Evolutionary conservation across 1,140 invertebrate genomes (phyloP), one percentile per base, ranked within the genome.

Genomic region (Marisa cornuarietis): DNA sequence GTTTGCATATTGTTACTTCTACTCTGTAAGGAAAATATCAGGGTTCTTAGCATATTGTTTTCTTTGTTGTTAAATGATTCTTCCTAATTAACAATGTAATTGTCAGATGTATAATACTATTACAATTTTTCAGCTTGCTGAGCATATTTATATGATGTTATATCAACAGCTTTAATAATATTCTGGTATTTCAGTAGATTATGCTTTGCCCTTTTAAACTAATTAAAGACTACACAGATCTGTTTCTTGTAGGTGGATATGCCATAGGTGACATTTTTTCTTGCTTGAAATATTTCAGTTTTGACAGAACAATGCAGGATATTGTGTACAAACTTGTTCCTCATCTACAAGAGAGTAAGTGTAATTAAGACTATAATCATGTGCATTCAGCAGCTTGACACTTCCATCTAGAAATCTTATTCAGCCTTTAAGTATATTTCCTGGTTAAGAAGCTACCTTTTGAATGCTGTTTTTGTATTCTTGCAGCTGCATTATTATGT

Each of bases 261-360:
- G 26, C 31, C 6, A 42, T n/a, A 20, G 14, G 52, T 24, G 63
- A 54, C 51, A 49, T 75, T 54, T 66, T 4, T 62, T 75, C 24
- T 54, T 26, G 51, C 68, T 72, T 80, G 77, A 63, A 73, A 65
- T 79, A 42, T 86, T 85, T 73, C 83, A 90, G 90, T 77, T 88
- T 90, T 87, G 98, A 99, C 92, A 93, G 97, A 86, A 99, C 97
- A 82, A 98, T 99, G 97, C 98, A 99, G 92, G 97, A 99, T 92
- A 98, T 99, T 92, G 97, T 99, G 73, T 99, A 98, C 92, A 99
- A 99, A 93, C 76, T 91, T 77, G 90, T 91, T 51, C 90, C 91
- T 62, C 86, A 90, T 81, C 83, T 91, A 74, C 88, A 90, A 85
- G 86, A 91, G 83, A 87, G 91, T 91, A 84, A 89, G 89, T 86